Evolutionary conservation across 2,113 vertebrate species (phyloP).

Genomic region (Oenanthe melanoleuca): DNA sequence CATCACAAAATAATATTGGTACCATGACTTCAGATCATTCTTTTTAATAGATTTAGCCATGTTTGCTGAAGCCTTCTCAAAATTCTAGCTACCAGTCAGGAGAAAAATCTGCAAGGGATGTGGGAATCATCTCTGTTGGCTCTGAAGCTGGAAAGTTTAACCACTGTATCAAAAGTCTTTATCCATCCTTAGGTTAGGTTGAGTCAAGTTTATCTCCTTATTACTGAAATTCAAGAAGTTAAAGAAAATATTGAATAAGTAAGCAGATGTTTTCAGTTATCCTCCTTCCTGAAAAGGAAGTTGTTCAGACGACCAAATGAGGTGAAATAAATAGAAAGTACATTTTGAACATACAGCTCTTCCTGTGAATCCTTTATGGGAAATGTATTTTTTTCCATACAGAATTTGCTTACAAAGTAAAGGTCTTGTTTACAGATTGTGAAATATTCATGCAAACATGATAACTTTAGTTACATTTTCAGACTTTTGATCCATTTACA

Average conservation of each 20-base stretch:
- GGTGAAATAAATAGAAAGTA: conserved; percentile 56
- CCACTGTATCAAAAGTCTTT: not conserved
- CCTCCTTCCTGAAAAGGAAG: conserved; percentile 5
- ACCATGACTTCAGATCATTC: not conserved
- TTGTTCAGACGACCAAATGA: not conserved
- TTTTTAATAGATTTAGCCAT: not conserved
- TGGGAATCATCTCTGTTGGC: not conserved
- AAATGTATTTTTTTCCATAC: conserved; percentile 1
- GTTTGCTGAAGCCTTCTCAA: not conserved
- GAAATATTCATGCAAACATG: not conserved
- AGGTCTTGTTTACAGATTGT: conserved; percentile 24
- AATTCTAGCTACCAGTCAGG: not conserved
- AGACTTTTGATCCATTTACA: not conserved
- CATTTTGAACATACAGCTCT: conserved; percentile 24
- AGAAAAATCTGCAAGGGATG: not conserved
- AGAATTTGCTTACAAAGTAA: conserved; percentile 1
- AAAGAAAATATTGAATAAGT: not conserved
- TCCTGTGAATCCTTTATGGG: conserved; percentile 17
- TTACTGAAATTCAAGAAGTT: conserved; percentile 7
- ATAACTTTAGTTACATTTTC: not conserved
- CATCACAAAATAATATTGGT: not conserved
- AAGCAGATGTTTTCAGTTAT: conserved; percentile 50
- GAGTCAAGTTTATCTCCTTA: not conserved
- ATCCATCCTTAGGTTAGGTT: not conserved
- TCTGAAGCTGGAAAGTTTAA: not conserved